phyloP scores from a whole-genome alignment of 2,888 invertebrate genomes.

The Meiosimyza platycephala region DNA sequence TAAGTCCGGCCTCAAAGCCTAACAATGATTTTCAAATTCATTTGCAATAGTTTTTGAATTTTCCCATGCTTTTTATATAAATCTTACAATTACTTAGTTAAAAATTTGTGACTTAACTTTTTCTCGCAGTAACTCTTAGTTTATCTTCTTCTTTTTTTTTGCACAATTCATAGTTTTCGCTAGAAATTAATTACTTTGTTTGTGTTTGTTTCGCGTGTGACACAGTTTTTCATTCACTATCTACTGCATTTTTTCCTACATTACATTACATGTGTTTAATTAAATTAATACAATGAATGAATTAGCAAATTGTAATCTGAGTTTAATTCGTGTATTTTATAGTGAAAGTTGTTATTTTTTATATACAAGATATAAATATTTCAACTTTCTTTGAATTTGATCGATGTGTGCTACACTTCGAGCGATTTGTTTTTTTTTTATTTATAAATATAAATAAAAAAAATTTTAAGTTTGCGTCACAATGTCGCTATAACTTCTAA shows the following conservation, averaged over 20 bases:
- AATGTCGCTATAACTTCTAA: no score
- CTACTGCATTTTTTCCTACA: conserved; percentile 14
- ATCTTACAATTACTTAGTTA: no score
- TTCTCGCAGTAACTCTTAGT: conserved; percentile 13
- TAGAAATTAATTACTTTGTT: conserved; percentile 22
- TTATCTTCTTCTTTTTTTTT: conserved; percentile 28
- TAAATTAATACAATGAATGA: conserved; percentile 43
- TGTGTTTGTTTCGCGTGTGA: conserved; percentile 45
- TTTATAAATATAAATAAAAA: not conserved
- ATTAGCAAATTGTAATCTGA: conserved; percentile 29
- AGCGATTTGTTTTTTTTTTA: not conserved
- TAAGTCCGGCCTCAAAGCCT: no score
- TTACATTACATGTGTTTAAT: conserved; percentile 44
- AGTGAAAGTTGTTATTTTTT: conserved; percentile 25
- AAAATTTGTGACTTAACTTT: conserved; percentile 5
- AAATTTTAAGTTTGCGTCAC: no score
- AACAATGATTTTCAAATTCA: no score
- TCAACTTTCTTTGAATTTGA: conserved; percentile 5
- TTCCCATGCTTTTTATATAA: no score
- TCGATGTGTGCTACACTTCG: not conserved
- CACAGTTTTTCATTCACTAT: conserved; percentile 45
- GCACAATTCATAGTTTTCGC: conserved; percentile 34
- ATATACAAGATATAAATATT: not conserved
- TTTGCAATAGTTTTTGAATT: no score
- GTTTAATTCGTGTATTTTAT: conserved; percentile 36